Evolutionary conservation across 2,113 vertebrate genomes (phyloP), one percentile per base, ranked within the genome.

Genomic region (Trichomycterus rosablanca): DNA sequence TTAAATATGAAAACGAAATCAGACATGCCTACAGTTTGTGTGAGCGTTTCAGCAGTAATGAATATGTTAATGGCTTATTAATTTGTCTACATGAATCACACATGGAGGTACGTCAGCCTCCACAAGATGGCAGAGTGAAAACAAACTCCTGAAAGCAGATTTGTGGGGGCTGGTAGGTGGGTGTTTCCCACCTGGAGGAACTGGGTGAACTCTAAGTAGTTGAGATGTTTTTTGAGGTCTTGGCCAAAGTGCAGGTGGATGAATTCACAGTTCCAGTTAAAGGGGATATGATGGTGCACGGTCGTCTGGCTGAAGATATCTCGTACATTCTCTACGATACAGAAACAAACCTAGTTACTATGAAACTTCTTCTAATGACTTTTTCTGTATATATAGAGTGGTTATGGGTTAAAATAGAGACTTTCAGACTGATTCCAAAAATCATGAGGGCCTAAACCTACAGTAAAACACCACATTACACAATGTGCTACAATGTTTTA

Each of bases 261-360:
- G 78, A 97, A 97, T 46, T 97, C 95, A 75, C 95, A 95, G 76
- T 97, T 89, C 95, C 95, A 98, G 83, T 94, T 98, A 82, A 98
- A 98, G 75, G 95, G 94, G 76, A 98, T 98, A 78, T 97, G 95
- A 77, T 91, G 93, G 78, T 98, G 94, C 78, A 93, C 91, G 20
- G 88, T 84, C 49, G 93, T 97, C 87, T 98, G 94, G 75, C 93
- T 92, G 83, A 97, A 95, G 82, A 97, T 95, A 81, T 97, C 95
- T 71, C 90, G 93, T 65, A 93, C 90, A 87, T 97, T 94, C 80
- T 97, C 95, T 98, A 83, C 15, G 57, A 62, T 12, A 62, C 40
- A 74, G 5, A 37, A 34, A 48, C 24, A 62, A 34, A 63, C 14
- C 60, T 28, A 69, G 69, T 14, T n/a, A n/a, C n/a, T n/a, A n/a